Evolutionary conservation across 2,797 vertebrate genomes (phyloP).

Genomic region (Erithacus rubecula): DNA sequence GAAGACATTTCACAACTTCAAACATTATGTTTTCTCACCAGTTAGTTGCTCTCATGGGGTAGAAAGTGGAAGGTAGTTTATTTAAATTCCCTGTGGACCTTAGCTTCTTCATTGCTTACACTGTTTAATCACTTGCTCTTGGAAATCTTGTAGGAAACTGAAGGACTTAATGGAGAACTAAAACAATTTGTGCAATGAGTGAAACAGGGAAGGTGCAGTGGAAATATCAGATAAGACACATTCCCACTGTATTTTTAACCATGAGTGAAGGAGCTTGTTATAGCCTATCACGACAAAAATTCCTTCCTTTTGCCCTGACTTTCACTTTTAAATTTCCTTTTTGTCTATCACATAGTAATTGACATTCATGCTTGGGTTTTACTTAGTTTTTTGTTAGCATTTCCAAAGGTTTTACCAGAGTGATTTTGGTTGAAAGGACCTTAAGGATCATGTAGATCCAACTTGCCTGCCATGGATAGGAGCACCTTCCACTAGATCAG

Average conservation of each 20-base stretch:
- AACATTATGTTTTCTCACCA: neutral
- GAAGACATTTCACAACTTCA: neutral
- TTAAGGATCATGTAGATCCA: accelerated
- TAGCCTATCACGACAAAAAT: neutral
- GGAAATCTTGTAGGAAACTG: neutral
- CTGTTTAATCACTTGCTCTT: neutral
- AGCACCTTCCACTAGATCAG: neutral
- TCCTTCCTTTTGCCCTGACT: neutral
- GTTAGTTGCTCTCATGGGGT: neutral
- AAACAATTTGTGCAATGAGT: neutral
- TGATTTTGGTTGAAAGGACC: neutral
- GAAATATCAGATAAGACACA: neutral
- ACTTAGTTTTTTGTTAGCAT: neutral
- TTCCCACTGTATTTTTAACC: neutral
- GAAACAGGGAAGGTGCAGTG: neutral
- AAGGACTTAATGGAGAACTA: neutral
- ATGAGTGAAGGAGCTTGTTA: neutral
- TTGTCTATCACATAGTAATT: neutral
- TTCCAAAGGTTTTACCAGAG: neutral
- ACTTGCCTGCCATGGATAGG: neutral
- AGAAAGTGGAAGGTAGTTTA: neutral
- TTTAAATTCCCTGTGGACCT: neutral
- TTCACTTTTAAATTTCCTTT: neutral
- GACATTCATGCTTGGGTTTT: neutral
- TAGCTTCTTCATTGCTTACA: neutral